phyloP scores from a whole-genome alignment of 2,797 vertebrate species.

The Xiphophorus birchmanni region DNA sequence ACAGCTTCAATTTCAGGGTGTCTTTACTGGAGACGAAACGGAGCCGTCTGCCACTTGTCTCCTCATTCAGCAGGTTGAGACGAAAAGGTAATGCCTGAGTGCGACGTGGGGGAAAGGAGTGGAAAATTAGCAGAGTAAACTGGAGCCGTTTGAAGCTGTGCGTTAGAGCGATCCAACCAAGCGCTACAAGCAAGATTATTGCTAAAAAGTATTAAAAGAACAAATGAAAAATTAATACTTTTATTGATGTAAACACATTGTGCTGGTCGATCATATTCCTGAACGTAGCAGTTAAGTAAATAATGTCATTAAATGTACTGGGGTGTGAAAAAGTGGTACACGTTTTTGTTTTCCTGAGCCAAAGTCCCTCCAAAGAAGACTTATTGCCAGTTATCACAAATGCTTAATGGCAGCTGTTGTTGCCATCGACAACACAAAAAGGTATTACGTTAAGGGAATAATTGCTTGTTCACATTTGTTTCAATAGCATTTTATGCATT shows the following conservation, averaged over 20 bases:
- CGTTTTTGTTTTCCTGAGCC: neutral
- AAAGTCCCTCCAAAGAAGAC: neutral
- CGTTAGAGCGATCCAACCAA: neutral
- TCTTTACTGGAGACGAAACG: neutral
- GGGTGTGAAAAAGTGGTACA: neutral
- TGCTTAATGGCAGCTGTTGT: neutral
- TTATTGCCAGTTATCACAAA: neutral
- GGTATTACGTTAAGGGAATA: neutral
- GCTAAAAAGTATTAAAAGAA: neutral
- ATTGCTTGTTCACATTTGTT: neutral
- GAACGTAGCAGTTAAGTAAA: neutral
- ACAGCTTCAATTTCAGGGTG: conserved; percentile 1
- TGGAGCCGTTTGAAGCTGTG: neutral
- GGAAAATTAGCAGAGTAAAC: neutral
- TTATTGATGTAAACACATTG: neutral
- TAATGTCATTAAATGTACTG: neutral
- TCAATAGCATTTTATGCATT: neutral
- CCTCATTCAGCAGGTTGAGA: neutral
- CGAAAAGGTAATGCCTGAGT: neutral
- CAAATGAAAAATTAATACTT: neutral
- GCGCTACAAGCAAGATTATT: neutral
- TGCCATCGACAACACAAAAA: no score
- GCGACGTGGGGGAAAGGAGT: neutral
- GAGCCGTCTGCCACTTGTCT: conserved; percentile 2
- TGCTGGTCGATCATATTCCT: neutral